Evolutionary conservation across 2,888 invertebrate genomes (phyloP), one percentile per base, ranked within the genome.

Genomic region (Seira musarum): DNA sequence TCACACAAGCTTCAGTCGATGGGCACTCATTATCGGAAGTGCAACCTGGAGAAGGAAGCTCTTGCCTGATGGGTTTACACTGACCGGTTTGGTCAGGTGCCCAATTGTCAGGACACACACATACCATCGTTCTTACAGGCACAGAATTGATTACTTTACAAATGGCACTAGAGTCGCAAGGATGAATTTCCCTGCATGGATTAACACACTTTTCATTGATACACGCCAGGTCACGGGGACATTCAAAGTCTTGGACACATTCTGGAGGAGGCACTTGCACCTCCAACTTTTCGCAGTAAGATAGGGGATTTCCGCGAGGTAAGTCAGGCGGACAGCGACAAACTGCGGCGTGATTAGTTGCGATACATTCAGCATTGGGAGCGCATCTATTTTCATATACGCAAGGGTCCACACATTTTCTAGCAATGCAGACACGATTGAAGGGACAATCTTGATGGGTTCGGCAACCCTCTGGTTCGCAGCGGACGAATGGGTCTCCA

Each of bases 61-160:
- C 69, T 1, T 81, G 74, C 13, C 73, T 75, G 35, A 84, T 92
- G 75, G 93, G 92, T 87, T 92, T 93, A 88, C 96, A 96, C 88
- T 93, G 92, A 78, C 95, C 95, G 86, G 92, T 92, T 85, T 93
- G 91, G 87, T 95, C 93, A 0, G 95, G 94, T 82, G 95, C 93
- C 91, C 93, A 95, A 65, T 95, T 94, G 86, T 94, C 94, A 0
- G 95, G 95, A 87, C 96, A 96, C 77, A 94, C 94, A 88, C 96
- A 96, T 65, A 95, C 93, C 92, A 96, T 93, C 2, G 96, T 96
- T 84, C 96, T 91, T 71, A 96, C 94, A 22, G 96, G 96, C 57
- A 94, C 91, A 80, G 96, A 95, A 87, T 96, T 95, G 17, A 95
- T 91, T 13, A 96, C 96, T 78, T 93, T 93, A 88, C 96, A 97